Conservation (phyloP, 2,797 vertebrate genomes). For the Anguilla marmorata region DNA sequence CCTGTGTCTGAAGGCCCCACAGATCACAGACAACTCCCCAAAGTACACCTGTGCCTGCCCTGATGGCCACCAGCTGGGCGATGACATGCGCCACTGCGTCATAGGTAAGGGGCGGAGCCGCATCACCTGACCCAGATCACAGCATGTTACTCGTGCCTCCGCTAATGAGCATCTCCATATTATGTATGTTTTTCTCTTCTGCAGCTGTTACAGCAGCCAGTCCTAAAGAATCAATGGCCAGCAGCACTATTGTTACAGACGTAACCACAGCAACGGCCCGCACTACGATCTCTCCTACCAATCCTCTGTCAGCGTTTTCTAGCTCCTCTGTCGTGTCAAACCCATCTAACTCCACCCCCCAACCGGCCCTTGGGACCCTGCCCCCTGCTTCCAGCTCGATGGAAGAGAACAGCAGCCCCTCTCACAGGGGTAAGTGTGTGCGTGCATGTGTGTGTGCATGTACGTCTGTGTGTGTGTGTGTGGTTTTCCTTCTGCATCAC, state of each 20-base stretch:
- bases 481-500: neutral
- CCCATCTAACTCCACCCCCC: conserved; percentile 50
- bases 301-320: conserved; percentile 56
- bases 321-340: conserved; percentile 49
- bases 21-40: conserved; percentile 88
- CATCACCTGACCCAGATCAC: neutral
- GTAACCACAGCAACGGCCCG: conserved; percentile 38
- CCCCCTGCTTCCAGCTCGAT: conserved; percentile 44
- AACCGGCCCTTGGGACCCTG: conserved; percentile 46
- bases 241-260: conserved; percentile 32
- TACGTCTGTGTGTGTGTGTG: neutral
- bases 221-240: conserved; percentile 30
- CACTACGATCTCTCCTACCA: conserved; percentile 31
- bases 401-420: conserved; percentile 85
- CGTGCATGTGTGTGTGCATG: neutral
- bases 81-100: conserved; percentile 89
- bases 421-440: conserved; percentile 85
- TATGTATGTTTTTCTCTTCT: conserved; percentile 30
- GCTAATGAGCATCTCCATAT: conserved; percentile 18
- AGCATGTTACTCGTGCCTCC: neutral
- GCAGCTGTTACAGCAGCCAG: conserved; percentile 31
- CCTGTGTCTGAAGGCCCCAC: conserved; percentile 93
- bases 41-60: conserved; percentile 96
- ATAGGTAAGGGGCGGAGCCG: conserved; percentile 73
- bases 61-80: conserved; percentile 86